These are phyloP conservation scores for Calcarius ornatus DNA, from an alignment of 2,113 vertebrate species.

Conservation along the genomic window DNA sequence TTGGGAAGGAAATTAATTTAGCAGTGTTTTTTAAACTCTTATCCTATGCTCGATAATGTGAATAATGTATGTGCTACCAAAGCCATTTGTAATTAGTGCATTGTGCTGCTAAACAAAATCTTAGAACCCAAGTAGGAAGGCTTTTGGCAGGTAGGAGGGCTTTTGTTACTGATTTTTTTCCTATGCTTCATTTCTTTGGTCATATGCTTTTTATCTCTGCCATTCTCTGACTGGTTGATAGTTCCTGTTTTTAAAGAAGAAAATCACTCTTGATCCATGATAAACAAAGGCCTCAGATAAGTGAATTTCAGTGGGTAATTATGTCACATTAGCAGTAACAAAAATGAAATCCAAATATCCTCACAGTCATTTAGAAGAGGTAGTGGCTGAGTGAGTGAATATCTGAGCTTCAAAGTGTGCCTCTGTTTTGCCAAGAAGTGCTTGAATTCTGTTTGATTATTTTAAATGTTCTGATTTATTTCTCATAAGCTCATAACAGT, in stretches of 20 bases:
- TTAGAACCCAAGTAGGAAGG: not conserved
- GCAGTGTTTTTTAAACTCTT: not conserved
- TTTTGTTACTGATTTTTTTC: not conserved
- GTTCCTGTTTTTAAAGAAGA: not conserved
- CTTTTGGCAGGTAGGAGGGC: not conserved
- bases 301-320: not conserved
- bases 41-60: not conserved
- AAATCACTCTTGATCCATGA: not conserved
- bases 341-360: not conserved
- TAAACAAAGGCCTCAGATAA: not conserved
- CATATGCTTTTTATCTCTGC: not conserved
- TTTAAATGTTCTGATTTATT: not conserved
- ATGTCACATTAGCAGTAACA: not conserved
- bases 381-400: not conserved
- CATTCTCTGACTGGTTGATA: not conserved
- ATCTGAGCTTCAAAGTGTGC: not conserved
- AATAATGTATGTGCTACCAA: not conserved
- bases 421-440: not conserved
- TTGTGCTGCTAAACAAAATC: not conserved
- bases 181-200: not conserved
- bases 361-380: not conserved
- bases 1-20: constrained; percentile 4
- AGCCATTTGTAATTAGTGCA: not conserved
- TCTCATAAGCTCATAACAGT: not conserved
- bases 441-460: not conserved